Evolutionary conservation across 2,797 vertebrate species (phyloP).

Genomic region (Darevskia mixta): DNA sequence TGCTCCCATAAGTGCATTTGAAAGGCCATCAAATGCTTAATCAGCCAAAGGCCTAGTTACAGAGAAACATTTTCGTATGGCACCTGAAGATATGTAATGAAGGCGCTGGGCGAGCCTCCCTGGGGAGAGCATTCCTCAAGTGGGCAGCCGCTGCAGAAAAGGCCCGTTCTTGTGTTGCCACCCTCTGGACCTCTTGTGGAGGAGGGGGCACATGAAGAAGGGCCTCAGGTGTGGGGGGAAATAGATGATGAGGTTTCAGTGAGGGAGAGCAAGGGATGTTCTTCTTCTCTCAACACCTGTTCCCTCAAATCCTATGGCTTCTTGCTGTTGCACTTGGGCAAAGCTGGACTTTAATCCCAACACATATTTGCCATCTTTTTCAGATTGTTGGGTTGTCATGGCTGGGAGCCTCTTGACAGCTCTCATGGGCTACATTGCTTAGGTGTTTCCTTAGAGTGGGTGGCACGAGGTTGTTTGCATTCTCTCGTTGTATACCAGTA

Average conservation of each 20-base stretch:
- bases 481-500: rapidly evolving
- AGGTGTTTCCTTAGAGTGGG: neutral
- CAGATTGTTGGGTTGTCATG: neutral
- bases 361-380: neutral
- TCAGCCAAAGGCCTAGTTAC: no score
- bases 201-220: no score
- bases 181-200: no score
- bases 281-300: neutral
- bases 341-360: neutral
- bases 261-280: neutral
- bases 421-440: neutral
- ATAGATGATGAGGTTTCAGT: neutral
- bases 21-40: no score
- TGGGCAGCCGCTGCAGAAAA: no score
- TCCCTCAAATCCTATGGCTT: neutral
- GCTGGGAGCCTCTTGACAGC: neutral
- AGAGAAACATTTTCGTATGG: no score
- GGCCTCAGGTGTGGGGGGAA: neutral
- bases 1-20: no score
- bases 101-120: neutral
- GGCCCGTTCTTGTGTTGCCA: no score
- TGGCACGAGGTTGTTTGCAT: neutral
- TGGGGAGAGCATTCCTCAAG: no score
- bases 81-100: neutral
- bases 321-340: neutral